Evolutionary conservation across 2,888 invertebrate species (phyloP).

Genomic region (Tromatobia lineatoria): DNA sequence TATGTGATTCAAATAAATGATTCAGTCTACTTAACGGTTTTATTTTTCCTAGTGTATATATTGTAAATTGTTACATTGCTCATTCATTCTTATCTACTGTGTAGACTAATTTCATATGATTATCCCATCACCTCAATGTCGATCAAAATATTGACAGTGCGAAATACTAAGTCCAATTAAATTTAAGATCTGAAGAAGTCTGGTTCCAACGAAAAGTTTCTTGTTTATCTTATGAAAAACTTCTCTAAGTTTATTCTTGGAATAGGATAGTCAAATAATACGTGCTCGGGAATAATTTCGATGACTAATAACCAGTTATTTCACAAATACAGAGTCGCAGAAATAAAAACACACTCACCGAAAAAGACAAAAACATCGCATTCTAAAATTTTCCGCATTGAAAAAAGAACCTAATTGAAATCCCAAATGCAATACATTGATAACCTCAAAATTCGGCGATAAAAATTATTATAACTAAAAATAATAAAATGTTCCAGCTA

Average conservation of each 20-base stretch:
- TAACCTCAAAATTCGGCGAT: background rate
- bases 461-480: background rate
- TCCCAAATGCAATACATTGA: no score
- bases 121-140: no score
- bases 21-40: no score
- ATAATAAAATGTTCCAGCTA: background rate
- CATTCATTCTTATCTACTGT: no score
- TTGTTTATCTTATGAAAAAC: background rate
- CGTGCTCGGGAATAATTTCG: background rate
- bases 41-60: no score
- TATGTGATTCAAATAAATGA: no score
- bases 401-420: no score
- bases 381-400: no score
- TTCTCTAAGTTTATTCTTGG: background rate
- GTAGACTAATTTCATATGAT: no score
- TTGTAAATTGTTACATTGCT: no score
- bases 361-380: background rate
- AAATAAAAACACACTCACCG: background rate
- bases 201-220: background rate
- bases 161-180: background rate
- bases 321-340: background rate
- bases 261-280: background rate
- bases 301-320: background rate
- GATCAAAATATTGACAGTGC: no score
- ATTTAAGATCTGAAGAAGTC: background rate